Evolutionary conservation across 2,113 vertebrate species (phyloP).

Genomic region (Taxidea taxus): DNA sequence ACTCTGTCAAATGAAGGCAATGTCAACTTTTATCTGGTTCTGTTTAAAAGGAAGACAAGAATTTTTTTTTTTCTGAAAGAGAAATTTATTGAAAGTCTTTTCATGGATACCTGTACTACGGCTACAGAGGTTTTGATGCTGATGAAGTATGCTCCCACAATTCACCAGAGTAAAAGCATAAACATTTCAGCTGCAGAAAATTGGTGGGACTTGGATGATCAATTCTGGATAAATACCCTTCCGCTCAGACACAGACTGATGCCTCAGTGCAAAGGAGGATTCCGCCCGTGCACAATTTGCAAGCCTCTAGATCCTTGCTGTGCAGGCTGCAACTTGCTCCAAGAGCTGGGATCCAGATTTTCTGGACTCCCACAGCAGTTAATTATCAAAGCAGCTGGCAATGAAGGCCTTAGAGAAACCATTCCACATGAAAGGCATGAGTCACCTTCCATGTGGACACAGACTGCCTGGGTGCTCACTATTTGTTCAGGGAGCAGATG

Average conservation of each 20-base stretch:
- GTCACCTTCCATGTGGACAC: neutral
- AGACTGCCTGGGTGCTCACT: neutral
- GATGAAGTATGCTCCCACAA: neutral
- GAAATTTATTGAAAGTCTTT: neutral
- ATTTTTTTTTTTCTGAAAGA: neutral
- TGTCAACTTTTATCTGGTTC: neutral
- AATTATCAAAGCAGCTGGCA: neutral
- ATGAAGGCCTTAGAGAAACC: neutral
- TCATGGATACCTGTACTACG: neutral
- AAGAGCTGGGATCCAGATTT: neutral
- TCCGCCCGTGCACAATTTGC: neutral
- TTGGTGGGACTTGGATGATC: neutral
- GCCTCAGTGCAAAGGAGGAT: neutral
- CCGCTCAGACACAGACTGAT: neutral
- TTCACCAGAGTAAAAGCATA: neutral
- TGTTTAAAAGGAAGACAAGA: neutral
- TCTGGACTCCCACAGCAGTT: neutral
- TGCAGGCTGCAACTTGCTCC: fast-evolving
- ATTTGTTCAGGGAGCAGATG: neutral
- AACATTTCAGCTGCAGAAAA: neutral
- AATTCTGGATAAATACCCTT: neutral
- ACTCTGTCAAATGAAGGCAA: neutral
- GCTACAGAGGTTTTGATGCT: neutral
- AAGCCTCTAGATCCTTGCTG: neutral
- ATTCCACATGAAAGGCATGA: neutral